Evolutionary conservation across 2,797 vertebrate species (phyloP), one percentile per base, ranked within the genome.

Genomic region (Gallinago solitaria): DNA sequence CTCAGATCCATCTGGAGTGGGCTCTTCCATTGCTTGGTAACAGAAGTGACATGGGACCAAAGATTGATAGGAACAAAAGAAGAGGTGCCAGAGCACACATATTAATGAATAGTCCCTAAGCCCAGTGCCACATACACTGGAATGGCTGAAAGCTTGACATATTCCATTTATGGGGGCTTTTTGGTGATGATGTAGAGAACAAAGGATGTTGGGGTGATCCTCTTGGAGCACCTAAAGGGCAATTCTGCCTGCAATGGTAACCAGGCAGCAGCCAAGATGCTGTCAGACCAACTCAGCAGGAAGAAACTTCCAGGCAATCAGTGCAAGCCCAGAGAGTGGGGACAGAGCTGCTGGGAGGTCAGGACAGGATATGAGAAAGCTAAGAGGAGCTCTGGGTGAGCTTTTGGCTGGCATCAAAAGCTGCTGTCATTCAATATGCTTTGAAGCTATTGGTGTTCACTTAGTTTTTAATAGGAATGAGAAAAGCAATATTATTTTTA

Each of bases 401-500:
- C 70, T 89, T 81, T 78, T 19, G 35, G 69, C 83, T 83, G 54
- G 65, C 74, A 87, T 43, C 41, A 30, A 79, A 82, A 85, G 78
- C 75, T 82, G 59, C 71, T 83, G 75, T 28, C 76, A 43, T 24
- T 91, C 82, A 67, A 20, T 11, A 12, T 2, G 32, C 84, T 91
- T 60, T 77, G 73, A 83, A 77, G 71, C 90, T 41, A 35, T 16
- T 41, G 53, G 51, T 56, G 50, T 30, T 87, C 63, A 45, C 57
- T 77, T 57, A 32, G 47, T 30, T 79, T 86, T 78, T 68, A 74
- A 78, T 2, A 77, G 73, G 69, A 85, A 78, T 3, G 50, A 57
- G 82, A 87, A 92, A 90, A 88, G 47, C 70, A 67, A 50, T 78
- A 79, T 74, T 77, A 61, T 67, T 84, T 96, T 92, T 83, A 76